Conservation (phyloP, 2,797 vertebrate species). For the Mormyrus proboscirostris region DNA sequence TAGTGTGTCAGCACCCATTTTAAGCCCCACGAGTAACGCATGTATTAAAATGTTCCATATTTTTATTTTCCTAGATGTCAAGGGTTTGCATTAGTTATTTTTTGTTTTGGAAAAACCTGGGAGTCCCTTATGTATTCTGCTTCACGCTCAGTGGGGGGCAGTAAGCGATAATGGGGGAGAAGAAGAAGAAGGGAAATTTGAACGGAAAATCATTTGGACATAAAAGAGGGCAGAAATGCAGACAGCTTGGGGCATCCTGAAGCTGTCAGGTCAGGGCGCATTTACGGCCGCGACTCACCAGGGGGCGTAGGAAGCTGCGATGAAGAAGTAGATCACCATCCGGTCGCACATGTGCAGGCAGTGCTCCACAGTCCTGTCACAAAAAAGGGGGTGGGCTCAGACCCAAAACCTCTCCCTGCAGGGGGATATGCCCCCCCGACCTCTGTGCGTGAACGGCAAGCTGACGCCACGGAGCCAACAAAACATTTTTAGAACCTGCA, state of each 20-base stretch:
- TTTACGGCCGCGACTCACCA: slow-evolving; percentile 64
- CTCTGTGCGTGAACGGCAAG: not conserved
- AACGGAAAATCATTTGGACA: not conserved
- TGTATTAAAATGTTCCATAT: not conserved
- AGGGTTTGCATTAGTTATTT: not conserved
- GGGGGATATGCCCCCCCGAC: not conserved
- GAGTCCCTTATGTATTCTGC: not conserved
- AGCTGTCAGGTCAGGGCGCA: not conserved
- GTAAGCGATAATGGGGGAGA: not conserved
- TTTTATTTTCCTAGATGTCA: not conserved
- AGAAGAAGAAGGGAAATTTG: not conserved
- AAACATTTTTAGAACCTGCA: not conserved
- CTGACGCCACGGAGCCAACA: not conserved
- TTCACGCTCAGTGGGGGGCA: not conserved
- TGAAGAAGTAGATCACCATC: slow-evolving; percentile 95
- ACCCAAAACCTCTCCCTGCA: not conserved
- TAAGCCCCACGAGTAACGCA: not conserved
- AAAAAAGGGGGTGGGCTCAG: not conserved
- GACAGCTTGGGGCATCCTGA: not conserved
- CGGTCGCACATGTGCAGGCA: slow-evolving; percentile 91
- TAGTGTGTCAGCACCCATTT: not conserved
- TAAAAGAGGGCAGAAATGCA: not conserved
- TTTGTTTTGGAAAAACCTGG: not conserved
- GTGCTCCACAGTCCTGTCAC: slow-evolving; percentile 74
- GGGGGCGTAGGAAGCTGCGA: slow-evolving; percentile 80